Conservation (phyloP, 2,113 vertebrate species). For the Istiophorus platypterus region DNA sequence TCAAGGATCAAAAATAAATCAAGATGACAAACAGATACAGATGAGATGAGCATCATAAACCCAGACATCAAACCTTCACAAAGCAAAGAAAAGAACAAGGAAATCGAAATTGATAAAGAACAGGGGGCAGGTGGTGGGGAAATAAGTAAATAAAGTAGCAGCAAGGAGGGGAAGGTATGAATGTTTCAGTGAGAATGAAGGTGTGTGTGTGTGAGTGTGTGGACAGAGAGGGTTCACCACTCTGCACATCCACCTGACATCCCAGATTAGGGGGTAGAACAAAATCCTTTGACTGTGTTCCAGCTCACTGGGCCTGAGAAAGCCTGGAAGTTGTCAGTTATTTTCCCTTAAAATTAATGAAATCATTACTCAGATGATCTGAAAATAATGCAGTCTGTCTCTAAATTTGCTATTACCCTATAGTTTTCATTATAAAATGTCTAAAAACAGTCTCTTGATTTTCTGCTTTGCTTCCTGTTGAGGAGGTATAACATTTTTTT, state of each 20-base stretch:
- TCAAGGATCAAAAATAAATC: slow-evolving; percentile 46
- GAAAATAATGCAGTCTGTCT: neutral
- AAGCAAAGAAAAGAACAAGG: slow-evolving; percentile 44
- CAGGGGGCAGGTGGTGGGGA: neutral
- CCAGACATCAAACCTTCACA: slow-evolving; percentile 54
- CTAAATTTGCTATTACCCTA: no score
- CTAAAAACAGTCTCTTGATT: neutral
- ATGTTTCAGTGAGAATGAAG: neutral
- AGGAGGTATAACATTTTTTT: neutral
- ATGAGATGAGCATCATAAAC: slow-evolving; percentile 44
- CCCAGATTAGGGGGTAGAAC: slow-evolving; percentile 36
- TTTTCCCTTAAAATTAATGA: slow-evolving; percentile 16
- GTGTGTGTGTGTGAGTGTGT: slow-evolving; percentile 3
- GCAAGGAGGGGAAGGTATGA: neutral
- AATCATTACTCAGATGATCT: neutral
- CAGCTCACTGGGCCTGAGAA: slow-evolving; percentile 26
- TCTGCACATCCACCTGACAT: slow-evolving; percentile 19
- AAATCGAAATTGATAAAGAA: slow-evolving; percentile 16
- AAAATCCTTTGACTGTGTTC: slow-evolving; percentile 45
- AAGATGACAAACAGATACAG: slow-evolving; percentile 46
- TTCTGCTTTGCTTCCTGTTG: neutral
- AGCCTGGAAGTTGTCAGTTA: neutral
- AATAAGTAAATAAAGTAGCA: slow-evolving; percentile 39
- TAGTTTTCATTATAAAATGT: neutral
- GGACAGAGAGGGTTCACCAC: neutral